Evolutionary conservation across 2,888 invertebrate species (phyloP).

Genomic region (Zaprionus bogoriensis): DNA sequence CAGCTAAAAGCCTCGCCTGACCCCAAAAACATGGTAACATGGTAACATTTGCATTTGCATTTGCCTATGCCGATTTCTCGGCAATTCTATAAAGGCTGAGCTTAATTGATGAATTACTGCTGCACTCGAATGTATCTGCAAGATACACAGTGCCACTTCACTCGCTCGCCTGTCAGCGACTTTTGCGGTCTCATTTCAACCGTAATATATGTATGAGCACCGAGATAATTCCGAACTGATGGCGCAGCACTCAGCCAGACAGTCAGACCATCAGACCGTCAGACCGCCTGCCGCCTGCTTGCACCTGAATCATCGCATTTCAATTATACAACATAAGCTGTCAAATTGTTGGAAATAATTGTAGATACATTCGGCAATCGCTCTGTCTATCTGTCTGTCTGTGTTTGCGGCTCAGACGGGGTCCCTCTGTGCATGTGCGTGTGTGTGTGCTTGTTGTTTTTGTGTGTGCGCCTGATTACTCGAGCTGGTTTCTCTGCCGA

Average conservation of each 20-base stretch:
- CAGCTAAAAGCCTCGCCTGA: constrained; percentile 46
- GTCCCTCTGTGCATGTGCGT: not conserved
- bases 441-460: not conserved
- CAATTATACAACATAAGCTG: constrained; percentile 63
- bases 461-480: constrained; percentile 9
- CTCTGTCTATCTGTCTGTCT: not conserved
- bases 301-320: constrained; percentile 70
- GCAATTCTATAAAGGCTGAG: constrained; percentile 60
- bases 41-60: constrained; percentile 51
- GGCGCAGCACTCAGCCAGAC: constrained; percentile 31
- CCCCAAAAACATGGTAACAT: constrained; percentile 57
- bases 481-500: constrained; percentile 14
- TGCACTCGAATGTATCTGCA: constrained; percentile 37
- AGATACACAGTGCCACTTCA: constrained; percentile 10
- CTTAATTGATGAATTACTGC: constrained; percentile 73
- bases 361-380: constrained; percentile 19
- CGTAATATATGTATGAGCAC: constrained; percentile 13
- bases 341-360: constrained; percentile 53
- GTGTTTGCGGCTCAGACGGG: no score
- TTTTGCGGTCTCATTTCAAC: constrained; percentile 43
- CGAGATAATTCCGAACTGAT: constrained; percentile 25
- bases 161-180: constrained; percentile 14
- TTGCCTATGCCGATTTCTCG: constrained; percentile 26
- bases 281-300: no score
- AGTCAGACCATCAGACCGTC: no score